A percentile compares a stretch with the other conserved stretches of the same genome.
These are phyloP conservation scores for Heliconius ethilla DNA, from an alignment of 2,888 invertebrate genomes.

Conservation along the genomic window DNA sequence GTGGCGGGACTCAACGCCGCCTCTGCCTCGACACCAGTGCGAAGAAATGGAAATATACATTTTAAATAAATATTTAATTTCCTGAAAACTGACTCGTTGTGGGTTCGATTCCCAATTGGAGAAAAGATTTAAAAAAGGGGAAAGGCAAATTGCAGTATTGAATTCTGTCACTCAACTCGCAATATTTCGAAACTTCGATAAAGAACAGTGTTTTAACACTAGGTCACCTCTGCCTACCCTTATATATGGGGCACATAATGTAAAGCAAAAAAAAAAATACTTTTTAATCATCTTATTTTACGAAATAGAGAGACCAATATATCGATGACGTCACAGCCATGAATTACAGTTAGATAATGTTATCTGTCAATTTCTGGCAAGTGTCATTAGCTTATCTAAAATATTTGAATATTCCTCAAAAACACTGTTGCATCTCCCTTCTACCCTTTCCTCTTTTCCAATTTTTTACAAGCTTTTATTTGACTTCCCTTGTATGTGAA, in stretches of 20 bases:
- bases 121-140: not conserved
- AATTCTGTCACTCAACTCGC: not conserved
- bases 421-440: not conserved
- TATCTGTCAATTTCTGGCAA: conserved; percentile 3
- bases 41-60: no score
- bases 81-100: not conserved
- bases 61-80: no score
- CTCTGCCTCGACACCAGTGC: no score
- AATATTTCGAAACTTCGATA: not conserved
- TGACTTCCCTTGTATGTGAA: no score
- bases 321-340: not conserved
- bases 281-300: not conserved
- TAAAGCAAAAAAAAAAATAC: not conserved
- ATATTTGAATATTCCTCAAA: conserved; percentile 1
- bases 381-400: conserved; percentile 13
- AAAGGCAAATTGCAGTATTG: not conserved
- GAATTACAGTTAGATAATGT: conserved; percentile 3
- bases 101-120: not conserved
- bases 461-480: no score
- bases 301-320: no score
- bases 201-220: no score
- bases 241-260: no score
- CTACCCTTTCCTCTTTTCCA: no score
- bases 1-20: no score
- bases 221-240: no score